Evolutionary conservation across 2,797 vertebrate species (phyloP), one percentile per base, ranked within the genome.

Genomic region (Trematomus bernacchii): DNA sequence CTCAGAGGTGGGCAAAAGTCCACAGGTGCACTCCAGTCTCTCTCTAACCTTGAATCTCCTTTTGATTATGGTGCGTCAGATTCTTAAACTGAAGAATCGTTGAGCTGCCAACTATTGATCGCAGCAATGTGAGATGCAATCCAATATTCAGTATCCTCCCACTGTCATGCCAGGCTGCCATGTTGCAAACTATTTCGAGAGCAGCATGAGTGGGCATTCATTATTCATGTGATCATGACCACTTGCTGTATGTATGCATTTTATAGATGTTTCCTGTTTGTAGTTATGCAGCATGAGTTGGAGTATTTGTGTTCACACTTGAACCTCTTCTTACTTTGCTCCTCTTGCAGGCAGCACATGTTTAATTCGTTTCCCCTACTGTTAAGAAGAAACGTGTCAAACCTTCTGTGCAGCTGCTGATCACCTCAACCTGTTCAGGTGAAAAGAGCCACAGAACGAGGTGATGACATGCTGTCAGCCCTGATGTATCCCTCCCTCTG

Each of bases 121-220:
- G 50, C 51, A 70, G 67, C 16, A 79, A 79, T 50, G 19, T 71
- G 78, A 85, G 82, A 90, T 59, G 75, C 58, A 74, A 73, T 84
- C 77, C 83, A 60, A 86, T 87, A 85, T 77, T 85, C 85, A 62
- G 75, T 72, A 77, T 82, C 73, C 46, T 53, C 59, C 72, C 23
- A 19, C 68, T 59, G 33, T 87, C 76, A 79, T 83, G 63, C 63
- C 51, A 73, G 67, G 58, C 61, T 64, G 51, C 65, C 72, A 78
- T 83, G 80, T 84, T 81, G 81, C 76, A 73, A 60, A 82, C 84
- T 92, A 93, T 93, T 92, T 91, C 58, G 61, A 91, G 91, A 79
- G 18, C 62, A 53, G 82, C 73, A 51, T 87, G 71, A 89, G 82
- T 63, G 47, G 23, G 1, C 58, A 87, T 93, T 87, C 57, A 93